Percentiles rank a stretch among this genome's conserved stretches.
Conservation (phyloP, 2,888 invertebrate species). For the Aleiodes testaceus region DNA sequence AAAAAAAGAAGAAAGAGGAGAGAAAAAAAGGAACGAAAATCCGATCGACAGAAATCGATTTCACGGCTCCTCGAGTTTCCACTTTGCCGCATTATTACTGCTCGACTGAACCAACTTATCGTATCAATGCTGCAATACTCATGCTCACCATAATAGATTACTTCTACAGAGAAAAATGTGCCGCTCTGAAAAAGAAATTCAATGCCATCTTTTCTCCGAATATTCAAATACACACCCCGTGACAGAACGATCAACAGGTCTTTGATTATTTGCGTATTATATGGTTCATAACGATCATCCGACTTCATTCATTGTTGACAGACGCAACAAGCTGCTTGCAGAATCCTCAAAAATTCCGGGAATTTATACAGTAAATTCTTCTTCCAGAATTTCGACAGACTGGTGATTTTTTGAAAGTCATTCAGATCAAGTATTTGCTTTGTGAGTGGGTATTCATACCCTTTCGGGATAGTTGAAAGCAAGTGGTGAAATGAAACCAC, state of each 20-base stretch:
- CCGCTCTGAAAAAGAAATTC: slow-evolving; percentile 15
- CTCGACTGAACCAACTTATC: slow-evolving; percentile 49
- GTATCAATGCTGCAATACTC: slow-evolving; percentile 32
- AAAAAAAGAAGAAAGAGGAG: not conserved
- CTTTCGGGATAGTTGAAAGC: slow-evolving; percentile 6
- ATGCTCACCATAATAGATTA: slow-evolving; percentile 21
- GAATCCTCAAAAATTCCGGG: not conserved
- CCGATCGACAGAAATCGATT: slow-evolving; percentile 61
- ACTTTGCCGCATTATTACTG: slow-evolving; percentile 54
- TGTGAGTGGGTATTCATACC: slow-evolving; percentile 3
- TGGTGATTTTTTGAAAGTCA: slow-evolving; percentile 22
- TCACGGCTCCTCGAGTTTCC: slow-evolving; percentile 60
- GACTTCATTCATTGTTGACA: slow-evolving; percentile 23
- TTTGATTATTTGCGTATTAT: slow-evolving; percentile 26
- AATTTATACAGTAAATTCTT: slow-evolving; percentile 4
- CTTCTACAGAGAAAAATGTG: slow-evolving; percentile 13
- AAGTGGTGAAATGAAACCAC: not conserved
- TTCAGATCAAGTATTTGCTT: slow-evolving; percentile 21
- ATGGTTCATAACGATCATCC: slow-evolving; percentile 13
- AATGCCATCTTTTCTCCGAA: not conserved
- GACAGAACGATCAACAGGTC: not conserved
- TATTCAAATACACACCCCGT: not conserved
- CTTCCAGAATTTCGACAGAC: not conserved
- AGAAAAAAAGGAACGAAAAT: slow-evolving; percentile 48
- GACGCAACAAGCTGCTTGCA: slow-evolving; percentile 20